Evolutionary conservation across 2,113 vertebrate genomes (phyloP).

Genomic region (Sinocyclocheilus anshuiensis): DNA sequence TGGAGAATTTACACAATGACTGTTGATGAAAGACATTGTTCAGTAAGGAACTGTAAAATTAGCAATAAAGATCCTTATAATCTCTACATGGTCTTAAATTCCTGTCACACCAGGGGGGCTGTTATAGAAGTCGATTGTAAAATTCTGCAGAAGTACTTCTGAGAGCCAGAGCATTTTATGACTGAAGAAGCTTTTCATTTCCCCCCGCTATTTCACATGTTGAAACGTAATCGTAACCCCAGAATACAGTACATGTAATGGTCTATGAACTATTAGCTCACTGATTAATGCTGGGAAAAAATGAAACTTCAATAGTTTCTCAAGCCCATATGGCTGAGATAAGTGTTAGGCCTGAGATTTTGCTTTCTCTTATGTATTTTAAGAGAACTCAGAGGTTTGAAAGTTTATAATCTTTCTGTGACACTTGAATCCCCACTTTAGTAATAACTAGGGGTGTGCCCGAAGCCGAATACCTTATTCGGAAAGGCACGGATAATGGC

Average conservation of each 20-base stretch:
- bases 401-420: background rate
- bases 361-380: background rate
- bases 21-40: slow-evolving; percentile 10
- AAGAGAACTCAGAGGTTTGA: background rate
- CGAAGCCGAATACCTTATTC: no score
- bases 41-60: slow-evolving; percentile 17
- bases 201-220: slow-evolving; percentile 19
- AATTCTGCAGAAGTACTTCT: slow-evolving; percentile 24
- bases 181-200: slow-evolving; percentile 10
- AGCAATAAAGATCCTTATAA: slow-evolving; percentile 14
- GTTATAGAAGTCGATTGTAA: slow-evolving; percentile 8
- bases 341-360: background rate
- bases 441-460: background rate
- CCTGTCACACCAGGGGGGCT: slow-evolving; percentile 12
- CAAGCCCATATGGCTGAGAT: no score
- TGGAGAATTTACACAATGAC: background rate
- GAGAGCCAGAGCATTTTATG: background rate
- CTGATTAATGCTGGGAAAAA: slow-evolving; percentile 7
- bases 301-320: background rate
- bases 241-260: slow-evolving; percentile 32
- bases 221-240: background rate
- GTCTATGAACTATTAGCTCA: slow-evolving; percentile 8
- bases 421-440: background rate
- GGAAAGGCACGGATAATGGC: no score
- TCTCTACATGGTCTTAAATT: slow-evolving; percentile 22